Evolutionary conservation across 2,888 invertebrate genomes (phyloP), one percentile per base, ranked within the genome.

Genomic region (Drosophila peninsularis): DNA sequence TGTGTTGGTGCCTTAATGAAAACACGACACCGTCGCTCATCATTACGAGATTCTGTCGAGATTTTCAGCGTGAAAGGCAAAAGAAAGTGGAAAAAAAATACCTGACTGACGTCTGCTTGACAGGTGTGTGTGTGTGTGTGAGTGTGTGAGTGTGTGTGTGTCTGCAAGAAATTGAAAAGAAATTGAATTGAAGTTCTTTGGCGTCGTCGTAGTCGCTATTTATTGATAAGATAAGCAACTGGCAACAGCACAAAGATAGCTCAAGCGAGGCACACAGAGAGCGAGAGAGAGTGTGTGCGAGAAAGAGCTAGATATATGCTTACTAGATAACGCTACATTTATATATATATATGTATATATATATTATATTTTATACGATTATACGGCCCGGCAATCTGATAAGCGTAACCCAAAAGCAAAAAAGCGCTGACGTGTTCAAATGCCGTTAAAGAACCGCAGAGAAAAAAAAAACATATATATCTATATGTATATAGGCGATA

Each of bases 21-120:
- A 87, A 82, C 82, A 84, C 84, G 87, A 87, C 82, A 79, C 79
- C 82, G 82, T 87, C 82, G 82, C 87, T 82, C 87, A 84, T 87
- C 87, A 87, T 82, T 84, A 82, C 71, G 34, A 47, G 54, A 64
- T 65, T 37, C 65, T 41, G 57, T 55, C 41, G 49, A 75, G 69
- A 76, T 77, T 62, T 61, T 21, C 37, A 39, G 27, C 45, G 27
- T 17, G 21, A 27, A 49, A 54, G 47, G 27, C 19, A 17, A 27
- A 52, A 54, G 47, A 42, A 44, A 50, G 27, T 19, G 21, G 6
- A 27, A 24, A 54, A 58, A 47, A 21, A 7, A 13, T 32, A 27
- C 17, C 14, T 56, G 45, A 56, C 54, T 54, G 54, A 37, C 24
- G 37, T 19, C 58, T 41, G 39, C 65, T 41, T 77, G 78, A 71